Evolutionary conservation across 2,797 vertebrate species (phyloP), one percentile per base, ranked within the genome.

Genomic region (Spinus olivaceus): DNA sequence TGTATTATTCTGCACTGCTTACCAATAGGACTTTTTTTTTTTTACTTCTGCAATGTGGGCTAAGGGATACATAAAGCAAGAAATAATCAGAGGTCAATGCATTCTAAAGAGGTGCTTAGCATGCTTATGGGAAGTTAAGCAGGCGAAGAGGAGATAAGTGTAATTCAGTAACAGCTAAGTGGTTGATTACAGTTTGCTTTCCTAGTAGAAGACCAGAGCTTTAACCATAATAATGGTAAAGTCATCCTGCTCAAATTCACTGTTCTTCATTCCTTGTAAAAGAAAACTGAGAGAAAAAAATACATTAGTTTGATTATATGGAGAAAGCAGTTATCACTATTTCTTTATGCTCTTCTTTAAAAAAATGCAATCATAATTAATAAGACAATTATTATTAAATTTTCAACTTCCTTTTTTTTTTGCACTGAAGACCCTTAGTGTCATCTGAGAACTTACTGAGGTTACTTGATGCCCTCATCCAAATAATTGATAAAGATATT

Each of bases 61-160:
- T 96, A 88, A 90, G 92, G 94, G 94, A 97, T 91, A 76, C 86
- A 95, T 95, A 94, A 95, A 94, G 54, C 76, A 86, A 92, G 92
- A 90, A 95, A 84, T 92, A 94, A 95, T 90, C 83, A 96, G 82
- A 96, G 95, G 95, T 95, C 94, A 96, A 60, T 86, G 90, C 42
- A 84, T 96, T 94, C 60, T 95, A 80, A 94, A 94, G 80, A 94
- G 92, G 60, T 90, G 53, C 74, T 97, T 96, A 95, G 91, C 35
- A 81, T 79, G 60, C 80, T 95, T 96, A 96, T 95, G 85, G 82
- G 92, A 91, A 96, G 92, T 92, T 94, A 96, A 96, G 81, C 70
- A 86, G 77, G 77, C 17, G 0, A 91, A 94, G 67, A 95, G 73
- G 89, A 90, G 82, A 90, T 88, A 92, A 94, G 63, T 70, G 85